These are phyloP conservation scores for Oscheius sp. DNA, from an alignment of 2,888 invertebrate species.

Conservation along the genomic window DNA sequence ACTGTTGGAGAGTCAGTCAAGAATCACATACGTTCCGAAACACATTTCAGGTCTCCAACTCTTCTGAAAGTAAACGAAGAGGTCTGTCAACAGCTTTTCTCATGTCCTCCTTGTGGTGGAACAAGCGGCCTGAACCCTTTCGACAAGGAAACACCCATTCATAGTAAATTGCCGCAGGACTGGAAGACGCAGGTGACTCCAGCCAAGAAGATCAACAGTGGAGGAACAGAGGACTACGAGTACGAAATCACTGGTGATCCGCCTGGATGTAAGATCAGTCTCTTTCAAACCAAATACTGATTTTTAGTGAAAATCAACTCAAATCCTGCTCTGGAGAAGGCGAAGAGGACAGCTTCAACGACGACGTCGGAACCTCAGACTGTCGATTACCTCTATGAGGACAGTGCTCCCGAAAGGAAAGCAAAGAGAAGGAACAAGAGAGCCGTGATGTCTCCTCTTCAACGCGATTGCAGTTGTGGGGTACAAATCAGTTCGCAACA, in stretches of 20 bases:
- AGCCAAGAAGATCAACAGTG: constrained; percentile 18
- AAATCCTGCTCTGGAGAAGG: constrained; percentile 27
- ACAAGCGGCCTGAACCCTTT: constrained; percentile 14
- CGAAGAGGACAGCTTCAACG: not conserved
- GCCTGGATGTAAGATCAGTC: constrained; percentile 25
- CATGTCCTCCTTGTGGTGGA: constrained; percentile 37
- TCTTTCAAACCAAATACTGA: not conserved
- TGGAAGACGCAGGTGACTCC: constrained; percentile 16
- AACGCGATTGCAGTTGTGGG: constrained; percentile 16
- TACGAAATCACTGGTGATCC: constrained; percentile 40
- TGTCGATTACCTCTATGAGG: constrained; percentile 32
- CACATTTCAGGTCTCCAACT: not conserved
- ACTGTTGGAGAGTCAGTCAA: constrained; percentile 23
- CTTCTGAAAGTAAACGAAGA: constrained; percentile 11
- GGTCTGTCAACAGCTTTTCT: constrained; percentile 36
- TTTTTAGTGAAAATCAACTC: constrained; percentile 37
- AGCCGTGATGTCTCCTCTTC: constrained; percentile 16
- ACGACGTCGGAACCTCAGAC: not conserved
- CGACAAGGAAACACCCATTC: constrained; percentile 26
- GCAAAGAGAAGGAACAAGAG: constrained; percentile 9
- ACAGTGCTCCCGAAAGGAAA: not conserved
- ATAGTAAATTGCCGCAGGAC: constrained; percentile 14
- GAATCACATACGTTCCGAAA: no score
- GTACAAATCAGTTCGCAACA: not conserved
- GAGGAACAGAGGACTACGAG: constrained; percentile 35